Evolutionary conservation across 2,113 vertebrate species (phyloP).

Genomic region (Elanus axillaris): DNA sequence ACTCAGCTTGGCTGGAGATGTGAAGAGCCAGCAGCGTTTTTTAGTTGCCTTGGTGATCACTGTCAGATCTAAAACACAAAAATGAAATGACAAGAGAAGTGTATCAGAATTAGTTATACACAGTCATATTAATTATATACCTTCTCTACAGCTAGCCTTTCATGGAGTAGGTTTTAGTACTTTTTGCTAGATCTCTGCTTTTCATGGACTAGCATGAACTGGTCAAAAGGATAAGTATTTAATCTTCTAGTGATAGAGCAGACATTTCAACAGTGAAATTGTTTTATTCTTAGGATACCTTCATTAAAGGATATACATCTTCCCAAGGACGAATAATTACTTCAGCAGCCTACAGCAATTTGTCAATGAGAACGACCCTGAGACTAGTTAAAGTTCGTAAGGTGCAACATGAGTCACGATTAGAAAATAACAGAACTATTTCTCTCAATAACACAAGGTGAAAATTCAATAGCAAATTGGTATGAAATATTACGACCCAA

Average conservation of each 20-base stretch:
- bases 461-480: background rate
- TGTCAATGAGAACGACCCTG: slow-evolving; percentile 14
- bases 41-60: background rate
- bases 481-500: background rate
- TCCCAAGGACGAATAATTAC: slow-evolving; percentile 24
- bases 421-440: background rate
- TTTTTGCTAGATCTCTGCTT: background rate
- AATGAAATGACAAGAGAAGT: background rate
- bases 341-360: background rate
- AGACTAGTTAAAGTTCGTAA: slow-evolving; percentile 11
- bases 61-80: background rate
- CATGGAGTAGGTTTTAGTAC: background rate
- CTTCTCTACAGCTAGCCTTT: background rate
- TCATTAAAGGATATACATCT: background rate
- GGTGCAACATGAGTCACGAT: background rate
- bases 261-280: background rate
- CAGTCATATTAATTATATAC: background rate
- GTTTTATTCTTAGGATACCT: background rate
- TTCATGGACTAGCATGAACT: background rate
- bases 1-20: background rate
- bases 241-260: background rate
- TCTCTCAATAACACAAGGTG: background rate
- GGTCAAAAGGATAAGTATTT: background rate
- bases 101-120: background rate
- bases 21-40: background rate